Evolutionary conservation across 2,888 invertebrate species (phyloP).

Genomic region (Trissoscelio sp.): DNA sequence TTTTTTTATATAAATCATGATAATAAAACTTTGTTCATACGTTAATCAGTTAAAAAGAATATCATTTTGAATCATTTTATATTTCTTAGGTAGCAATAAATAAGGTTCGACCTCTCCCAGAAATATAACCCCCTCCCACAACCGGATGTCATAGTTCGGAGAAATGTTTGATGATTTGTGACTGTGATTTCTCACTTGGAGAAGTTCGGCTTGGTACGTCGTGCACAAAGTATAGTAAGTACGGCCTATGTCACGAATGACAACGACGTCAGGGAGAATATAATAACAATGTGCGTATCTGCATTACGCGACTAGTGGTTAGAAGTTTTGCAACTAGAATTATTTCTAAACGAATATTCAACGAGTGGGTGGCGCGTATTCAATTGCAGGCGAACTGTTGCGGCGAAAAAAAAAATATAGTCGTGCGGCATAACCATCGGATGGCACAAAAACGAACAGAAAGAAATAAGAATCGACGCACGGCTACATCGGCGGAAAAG

Average conservation of each 20-base stretch:
- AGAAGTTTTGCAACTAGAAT: conserved; percentile 68
- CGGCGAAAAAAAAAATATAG: conserved; percentile 56
- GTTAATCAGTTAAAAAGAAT: too few relatives aligned
- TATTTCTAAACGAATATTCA: conserved; percentile 70
- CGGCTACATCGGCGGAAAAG: conserved; percentile 75
- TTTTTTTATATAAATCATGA: too few relatives aligned
- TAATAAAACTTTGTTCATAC: too few relatives aligned
- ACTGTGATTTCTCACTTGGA: conserved; percentile 37
- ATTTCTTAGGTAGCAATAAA: neutral
- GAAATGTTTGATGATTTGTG: conserved; percentile 36
- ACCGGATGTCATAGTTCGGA: conserved; percentile 11
- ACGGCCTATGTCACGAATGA: conserved; percentile 48
- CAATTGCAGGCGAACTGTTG: conserved; percentile 47
- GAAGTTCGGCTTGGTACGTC: conserved; percentile 18
- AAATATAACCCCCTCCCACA: conserved; percentile 18
- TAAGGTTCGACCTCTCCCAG: neutral
- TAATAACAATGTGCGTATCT: conserved; percentile 49
- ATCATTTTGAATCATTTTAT: neutral
- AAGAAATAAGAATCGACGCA: conserved; percentile 71
- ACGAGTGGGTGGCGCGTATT: conserved; percentile 65
- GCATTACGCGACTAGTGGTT: conserved; percentile 35
- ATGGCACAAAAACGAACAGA: conserved; percentile 54
- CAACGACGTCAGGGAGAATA: conserved; percentile 44
- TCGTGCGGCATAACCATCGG: conserved; percentile 31
- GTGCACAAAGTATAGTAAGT: conserved; percentile 31